phyloP scores from a whole-genome alignment of 2,888 invertebrate genomes.

The Ecliptopera silaceata region DNA sequence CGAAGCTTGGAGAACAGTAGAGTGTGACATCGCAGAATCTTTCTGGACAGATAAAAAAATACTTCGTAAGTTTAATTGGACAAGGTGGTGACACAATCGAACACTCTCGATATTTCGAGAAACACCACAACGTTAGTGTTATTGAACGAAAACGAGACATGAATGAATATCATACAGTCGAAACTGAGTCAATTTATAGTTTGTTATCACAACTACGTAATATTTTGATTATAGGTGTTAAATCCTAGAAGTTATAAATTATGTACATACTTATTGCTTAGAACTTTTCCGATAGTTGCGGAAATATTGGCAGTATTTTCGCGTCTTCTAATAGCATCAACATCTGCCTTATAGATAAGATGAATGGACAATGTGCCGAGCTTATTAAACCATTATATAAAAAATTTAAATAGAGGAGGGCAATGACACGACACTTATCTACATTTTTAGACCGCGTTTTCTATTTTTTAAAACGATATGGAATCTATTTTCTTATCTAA shows the following conservation, averaged over 20 bases:
- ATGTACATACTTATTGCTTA: no score
- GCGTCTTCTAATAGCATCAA: no score
- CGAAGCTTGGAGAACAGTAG: conserved; percentile 86
- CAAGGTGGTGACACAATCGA: background rate
- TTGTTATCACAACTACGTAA: background rate
- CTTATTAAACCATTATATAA: no score
- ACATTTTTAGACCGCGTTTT: background rate
- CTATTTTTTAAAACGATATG: background rate
- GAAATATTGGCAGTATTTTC: no score
- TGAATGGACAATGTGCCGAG: no score
- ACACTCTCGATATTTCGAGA: background rate
- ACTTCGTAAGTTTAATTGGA: background rate
- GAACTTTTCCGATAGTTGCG: no score
- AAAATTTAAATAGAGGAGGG: background rate
- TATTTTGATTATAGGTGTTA: no score
- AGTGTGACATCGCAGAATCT: conserved; percentile 94
- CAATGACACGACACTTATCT: background rate
- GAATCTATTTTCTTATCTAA: conserved; percentile 2
- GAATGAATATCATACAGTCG: no score
- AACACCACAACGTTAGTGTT: background rate
- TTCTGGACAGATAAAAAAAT: conserved; percentile 80
- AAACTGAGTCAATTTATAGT: background rate
- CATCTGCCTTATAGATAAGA: no score
- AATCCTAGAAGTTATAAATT: no score
- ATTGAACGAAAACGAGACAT: no score